Evolutionary conservation across 2,888 invertebrate species (phyloP), one percentile per base, ranked within the genome.

Genomic region (Drosophila buzzatii): DNA sequence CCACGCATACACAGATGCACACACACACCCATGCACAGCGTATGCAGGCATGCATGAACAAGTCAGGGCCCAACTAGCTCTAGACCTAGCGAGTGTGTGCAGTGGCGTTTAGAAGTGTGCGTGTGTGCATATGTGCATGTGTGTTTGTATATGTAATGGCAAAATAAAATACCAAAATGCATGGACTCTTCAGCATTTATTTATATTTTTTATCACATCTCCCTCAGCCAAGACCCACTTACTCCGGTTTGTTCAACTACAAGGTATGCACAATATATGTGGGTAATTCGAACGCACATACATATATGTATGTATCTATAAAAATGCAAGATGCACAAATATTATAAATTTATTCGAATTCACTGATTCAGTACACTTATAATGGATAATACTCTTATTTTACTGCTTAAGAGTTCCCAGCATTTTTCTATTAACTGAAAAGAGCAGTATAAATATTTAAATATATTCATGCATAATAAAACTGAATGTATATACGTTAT

Each of bases 151-250:
- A 45, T 45, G 51, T 70, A 51, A 61, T 70, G 62, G 44, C 56
- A 75, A 85, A 75, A 75, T 72, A 78, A 88, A 85, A 76, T 73
- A 64, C 60, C 63, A 82, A 67, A 75, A 67, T 65, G 45, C 66
- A 67, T 55, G 44, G 41, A 60, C 61, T 53, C 58, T 53, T 49
- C 51, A 67, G 73, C 69, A 79, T 79, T 69, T 79, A 76, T 83
- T 76, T 79, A 70, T 62, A 81, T 41, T 47, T 63, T 61, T 56
- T 44, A 35, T 41, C 58, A 16, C 39, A 45, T 20, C 33, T 35
- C 14, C 35, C 23, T 20, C 39, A 27, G n/a, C 20, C 52, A 20
- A 7, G 37, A 16, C 4, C 2, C 23, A 37, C 23, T 33, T 27
- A 31, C 20, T 1, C 6, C 37, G 18, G 18, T 4, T 6, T 45